Base-by-base conservation (phyloP, 1,140 invertebrate species). In the Meloidogyne hapla region DNA sequence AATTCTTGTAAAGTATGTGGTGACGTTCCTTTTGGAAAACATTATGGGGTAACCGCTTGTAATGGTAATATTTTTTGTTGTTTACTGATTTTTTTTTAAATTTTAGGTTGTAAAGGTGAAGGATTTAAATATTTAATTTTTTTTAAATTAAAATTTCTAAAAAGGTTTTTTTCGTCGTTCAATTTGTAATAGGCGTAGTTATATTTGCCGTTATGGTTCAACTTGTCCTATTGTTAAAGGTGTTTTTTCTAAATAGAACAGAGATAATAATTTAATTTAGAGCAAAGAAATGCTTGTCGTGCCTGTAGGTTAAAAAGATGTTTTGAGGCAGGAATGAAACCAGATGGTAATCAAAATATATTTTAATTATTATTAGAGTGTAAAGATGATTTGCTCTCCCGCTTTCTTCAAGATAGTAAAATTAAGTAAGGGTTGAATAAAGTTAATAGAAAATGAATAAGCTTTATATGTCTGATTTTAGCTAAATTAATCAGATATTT, bases 301-400 rank as follows among this genome's bases (percentile, higher is more conserved):
- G 95, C 95, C 80, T 98, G 96, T 88, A 90, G 96, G 65, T 91
- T 98, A 26, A 93, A 93, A 83, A 96, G 97, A 90, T 98, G 96
- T 88, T 94, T 97, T 87, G 93, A 95, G 88, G 94, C 94, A 63
- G 93, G 94, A 79, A 98, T 98, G 95, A 97, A 97, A 88, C 96
- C 96, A 91, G 95, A 98, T 4, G 48, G 48, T 56, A 18, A 33
- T 33, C 9, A 33, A 33, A 33, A 6, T 8, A 33, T 33, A 6
- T 33, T 6, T 6, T 6, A 33, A 33, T 33, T 33, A 33, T n/a
- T n/a, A n/a, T n/a, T n/a, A n/a, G n/a, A n/a, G n/a, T n/a, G n/a
- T n/a, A n/a, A n/a, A n/a, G n/a, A n/a, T n/a, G n/a, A n/a, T n/a
- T n/a, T n/a, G n/a, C 9, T 33, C 33, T 33, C 33, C 33, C 33